A percentile compares a stretch with the other conserved stretches of the same genome.
phyloP scores from a whole-genome alignment of 1,140 invertebrate species.

The Aricia agestis region DNA sequence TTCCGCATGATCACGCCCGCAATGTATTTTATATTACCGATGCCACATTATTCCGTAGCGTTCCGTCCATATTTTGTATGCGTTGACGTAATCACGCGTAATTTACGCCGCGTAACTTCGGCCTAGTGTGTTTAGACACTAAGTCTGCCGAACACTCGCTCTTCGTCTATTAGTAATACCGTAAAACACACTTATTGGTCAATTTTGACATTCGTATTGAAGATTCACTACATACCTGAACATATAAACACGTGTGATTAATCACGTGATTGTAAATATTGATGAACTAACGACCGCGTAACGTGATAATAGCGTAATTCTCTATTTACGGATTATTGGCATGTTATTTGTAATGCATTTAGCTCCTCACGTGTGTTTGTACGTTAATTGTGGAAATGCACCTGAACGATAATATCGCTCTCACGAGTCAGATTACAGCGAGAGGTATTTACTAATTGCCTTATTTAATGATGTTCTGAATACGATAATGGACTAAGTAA shows the following conservation, averaged over 20 bases:
- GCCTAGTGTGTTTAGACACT: too few relatives aligned
- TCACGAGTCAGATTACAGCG: not conserved
- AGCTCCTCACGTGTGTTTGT: slow-evolving; percentile 9
- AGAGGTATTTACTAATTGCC: not conserved
- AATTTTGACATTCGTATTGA: too few relatives aligned
- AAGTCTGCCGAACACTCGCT: too few relatives aligned
- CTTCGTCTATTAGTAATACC: too few relatives aligned
- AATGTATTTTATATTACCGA: too few relatives aligned
- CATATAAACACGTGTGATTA: not conserved
- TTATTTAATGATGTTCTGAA: not conserved
- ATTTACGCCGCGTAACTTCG: too few relatives aligned
- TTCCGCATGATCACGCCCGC: too few relatives aligned
- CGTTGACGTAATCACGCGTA: too few relatives aligned
- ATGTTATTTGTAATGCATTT: slow-evolving; percentile 6
- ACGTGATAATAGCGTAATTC: slow-evolving; percentile 9
- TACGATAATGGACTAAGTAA: not conserved
- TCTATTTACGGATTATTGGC: slow-evolving; percentile 9
- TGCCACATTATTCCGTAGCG: too few relatives aligned
- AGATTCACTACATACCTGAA: not conserved
- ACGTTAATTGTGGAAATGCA: not conserved
- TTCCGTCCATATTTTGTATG: too few relatives aligned
- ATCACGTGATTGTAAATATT: slow-evolving; percentile 26
- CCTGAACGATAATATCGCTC: not conserved
- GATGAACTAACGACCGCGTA: not conserved
- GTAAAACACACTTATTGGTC: too few relatives aligned